Evolutionary conservation across 2,113 vertebrate genomes (phyloP), one percentile per base, ranked within the genome.

Genomic region (Phocoena sinus): DNA sequence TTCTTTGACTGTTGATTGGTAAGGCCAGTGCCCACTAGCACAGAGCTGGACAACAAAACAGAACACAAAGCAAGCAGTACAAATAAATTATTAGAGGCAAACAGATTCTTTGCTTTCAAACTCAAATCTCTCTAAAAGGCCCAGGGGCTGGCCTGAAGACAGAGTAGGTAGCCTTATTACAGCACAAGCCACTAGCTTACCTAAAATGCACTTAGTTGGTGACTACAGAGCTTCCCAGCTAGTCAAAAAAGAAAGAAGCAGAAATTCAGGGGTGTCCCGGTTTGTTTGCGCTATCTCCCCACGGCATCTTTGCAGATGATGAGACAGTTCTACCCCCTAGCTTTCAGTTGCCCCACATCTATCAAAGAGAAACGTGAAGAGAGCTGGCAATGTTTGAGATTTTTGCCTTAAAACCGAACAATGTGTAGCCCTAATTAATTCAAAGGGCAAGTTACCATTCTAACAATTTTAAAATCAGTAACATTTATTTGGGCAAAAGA

Each of bases 231-330:
- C 21, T 63, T 85, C 44, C 23, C 23, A 65, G 41, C 25, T 6
- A 18, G 31, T 13, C 11, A 58, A 10, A 56, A n/a, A 58, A 15
- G 71, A 63, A 26, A 21, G 7, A 33, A 15, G 25, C 3, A 31
- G 0, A 63, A 36, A 53, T 23, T 3, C 5, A 31, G 41, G 41
- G 14, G 31, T 1, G 2, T 8, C 13, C 62, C 25, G 5, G 36
- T 4, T 3, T 11, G 33, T 26, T 0, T 70, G 31, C 23, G 13
- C 36, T 6, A 0, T 18, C 0, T 9, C 33, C 5, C 50, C 68
- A 17, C 0, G 44, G 33, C 36, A 14, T 63, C 68, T 80, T 60
- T 8, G 80, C 33, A 83, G 95, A 67, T 21, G 38, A 1, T 65
- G 9, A 85, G 70, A 17, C 38, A 0, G 2, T 9, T 18, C 36